These are phyloP conservation scores for Bombylius discolor DNA, from an alignment of 2,888 invertebrate species.

Conservation along the genomic window DNA sequence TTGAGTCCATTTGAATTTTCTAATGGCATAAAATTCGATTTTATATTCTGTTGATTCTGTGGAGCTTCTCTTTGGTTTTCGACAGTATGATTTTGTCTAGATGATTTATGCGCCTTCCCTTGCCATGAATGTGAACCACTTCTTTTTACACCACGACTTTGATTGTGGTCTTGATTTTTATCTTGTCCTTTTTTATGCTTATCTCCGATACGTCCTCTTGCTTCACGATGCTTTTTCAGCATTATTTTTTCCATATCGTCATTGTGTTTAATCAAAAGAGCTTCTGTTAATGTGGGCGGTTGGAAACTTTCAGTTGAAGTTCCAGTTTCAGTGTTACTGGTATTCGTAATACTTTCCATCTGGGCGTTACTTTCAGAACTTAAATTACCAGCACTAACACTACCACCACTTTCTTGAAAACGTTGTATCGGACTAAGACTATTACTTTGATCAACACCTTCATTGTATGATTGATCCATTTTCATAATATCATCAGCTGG, in stretches of 20 bases:
- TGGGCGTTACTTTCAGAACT: conserved; percentile 46
- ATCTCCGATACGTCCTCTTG: conserved; percentile 40
- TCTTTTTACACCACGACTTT: conserved; percentile 46
- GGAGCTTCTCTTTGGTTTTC: conserved; percentile 10
- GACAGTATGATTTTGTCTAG: conserved; percentile 40
- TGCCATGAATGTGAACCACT: conserved; percentile 49
- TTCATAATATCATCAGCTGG: conserved; percentile 40
- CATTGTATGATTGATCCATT: conserved; percentile 34
- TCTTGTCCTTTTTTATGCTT: conserved; percentile 33
- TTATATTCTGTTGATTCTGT: conserved; percentile 17
- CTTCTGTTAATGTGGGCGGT: conserved; percentile 45
- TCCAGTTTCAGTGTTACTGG: conserved; percentile 37
- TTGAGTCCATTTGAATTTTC: not conserved
- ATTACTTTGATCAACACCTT: conserved; percentile 19
- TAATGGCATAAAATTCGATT: not conserved
- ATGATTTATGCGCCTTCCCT: conserved; percentile 43
- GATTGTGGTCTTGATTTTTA: conserved; percentile 26
- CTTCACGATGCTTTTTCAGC: conserved; percentile 54
- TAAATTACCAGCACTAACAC: conserved; percentile 45
- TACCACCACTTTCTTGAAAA: conserved; percentile 43
- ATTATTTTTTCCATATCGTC: conserved; percentile 70
- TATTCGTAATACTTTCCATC: conserved; percentile 41
- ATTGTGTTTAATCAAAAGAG: conserved; percentile 57
- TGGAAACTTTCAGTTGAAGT: conserved; percentile 36
- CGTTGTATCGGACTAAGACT: conserved; percentile 27